Evolutionary conservation across 2,113 vertebrate species (phyloP), one percentile per base, ranked within the genome.

Genomic region (Sylvietta virens): DNA sequence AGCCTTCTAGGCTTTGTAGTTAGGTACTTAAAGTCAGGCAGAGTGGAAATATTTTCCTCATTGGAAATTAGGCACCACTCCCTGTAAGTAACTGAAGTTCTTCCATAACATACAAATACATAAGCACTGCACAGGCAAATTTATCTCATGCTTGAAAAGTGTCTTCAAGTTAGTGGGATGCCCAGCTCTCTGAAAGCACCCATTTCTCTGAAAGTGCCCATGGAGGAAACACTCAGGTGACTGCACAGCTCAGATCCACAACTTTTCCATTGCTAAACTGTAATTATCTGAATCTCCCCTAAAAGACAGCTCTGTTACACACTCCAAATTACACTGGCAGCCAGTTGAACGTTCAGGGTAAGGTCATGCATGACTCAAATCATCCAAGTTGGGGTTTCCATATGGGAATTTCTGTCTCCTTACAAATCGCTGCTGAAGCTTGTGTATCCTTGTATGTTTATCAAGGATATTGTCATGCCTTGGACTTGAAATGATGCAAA

Each of bases 351-450:
- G 56, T 50, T 60, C 57, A 93, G 61, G 16, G 8, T 76, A 71
- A 92, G 31, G 21, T 47, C 33, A 40, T 18, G 7, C 12, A 40
- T 37, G 11, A 33, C 58, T 81, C 73, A 74, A 69, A 88, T 40
- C 0, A 2, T 39, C 30, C 33, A 78, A 73, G 16, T 4, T 1
- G 0, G 30, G 7, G 44, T 77, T 90, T 79, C 61, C 2, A 0
- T 40, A 56, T 8, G 20, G 56, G 27, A 91, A 44, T 94, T 73
- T 57, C 48, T 31, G 15, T 27, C 30, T 81, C 73, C 65, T 89
- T 60, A 44, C 23, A 87, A 71, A 74, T 67, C 44, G 40, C 16
- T 67, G 20, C 28, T 24, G 27, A 91, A 89, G 7, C 39, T 15
- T 45, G 14, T 10, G 18, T 39, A 61, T 44, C 3, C 0, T 31